phyloP scores from a whole-genome alignment of 2,113 vertebrate genomes.

The Panthera tigris region DNA sequence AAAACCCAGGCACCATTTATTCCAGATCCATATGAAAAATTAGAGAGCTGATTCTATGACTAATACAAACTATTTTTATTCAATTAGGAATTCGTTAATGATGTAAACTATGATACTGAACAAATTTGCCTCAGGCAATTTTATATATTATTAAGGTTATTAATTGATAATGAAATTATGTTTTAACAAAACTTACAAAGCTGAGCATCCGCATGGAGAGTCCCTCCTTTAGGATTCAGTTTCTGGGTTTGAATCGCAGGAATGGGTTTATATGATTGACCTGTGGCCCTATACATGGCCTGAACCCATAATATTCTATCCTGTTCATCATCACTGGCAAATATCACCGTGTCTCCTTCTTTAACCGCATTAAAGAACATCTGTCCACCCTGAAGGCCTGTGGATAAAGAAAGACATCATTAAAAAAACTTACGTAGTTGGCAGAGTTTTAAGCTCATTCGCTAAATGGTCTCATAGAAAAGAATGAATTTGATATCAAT shows the following conservation, averaged over 20 bases:
- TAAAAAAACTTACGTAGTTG: neutral
- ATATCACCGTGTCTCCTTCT: slow-evolving; percentile 95
- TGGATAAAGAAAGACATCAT: slow-evolving; percentile 33
- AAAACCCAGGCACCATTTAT: neutral
- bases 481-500: neutral
- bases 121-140: slow-evolving; percentile 55
- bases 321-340: slow-evolving; percentile 95
- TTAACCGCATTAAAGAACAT: slow-evolving; percentile 97
- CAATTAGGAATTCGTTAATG: slow-evolving; percentile 69
- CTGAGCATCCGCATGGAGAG: slow-evolving; percentile 84
- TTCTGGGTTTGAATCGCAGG: slow-evolving; percentile 90
- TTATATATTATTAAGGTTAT: slow-evolving; percentile 65
- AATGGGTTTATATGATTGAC: slow-evolving; percentile 96
- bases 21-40: slow-evolving; percentile 25
- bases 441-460: neutral
- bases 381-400: slow-evolving; percentile 94
- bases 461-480: neutral
- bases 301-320: slow-evolving; percentile 96
- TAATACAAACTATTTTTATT: slow-evolving; percentile 70
- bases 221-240: slow-evolving; percentile 89
- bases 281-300: slow-evolving; percentile 97
- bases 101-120: slow-evolving; percentile 52
- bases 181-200: slow-evolving; percentile 88
- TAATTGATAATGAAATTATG: slow-evolving; percentile 74
- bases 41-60: slow-evolving; percentile 37